Percentiles rank a stretch among this genome's conserved stretches.
These are phyloP conservation scores for Bibio marci DNA, from an alignment of 2,888 invertebrate genomes.

Conservation along the genomic window DNA sequence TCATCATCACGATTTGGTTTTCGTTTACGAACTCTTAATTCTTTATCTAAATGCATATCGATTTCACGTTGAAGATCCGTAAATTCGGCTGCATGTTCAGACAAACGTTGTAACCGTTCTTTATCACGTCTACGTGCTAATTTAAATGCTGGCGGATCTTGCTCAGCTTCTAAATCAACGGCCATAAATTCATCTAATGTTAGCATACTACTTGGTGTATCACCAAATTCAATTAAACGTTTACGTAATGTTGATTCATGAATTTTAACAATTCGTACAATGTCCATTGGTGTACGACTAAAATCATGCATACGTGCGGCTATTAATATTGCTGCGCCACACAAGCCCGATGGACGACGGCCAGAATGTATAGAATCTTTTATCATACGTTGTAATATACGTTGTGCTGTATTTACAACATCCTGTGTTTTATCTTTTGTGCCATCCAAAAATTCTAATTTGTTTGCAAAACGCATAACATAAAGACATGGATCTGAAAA, in stretches of 20 bases:
- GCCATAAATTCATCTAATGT: slow-evolving; percentile 95
- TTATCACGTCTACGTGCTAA: slow-evolving; percentile 78
- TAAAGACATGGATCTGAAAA: slow-evolving; percentile 85
- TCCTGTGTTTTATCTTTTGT: slow-evolving; percentile 86
- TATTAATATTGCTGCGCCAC: slow-evolving; percentile 92
- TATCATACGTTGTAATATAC: slow-evolving; percentile 94
- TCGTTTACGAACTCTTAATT: slow-evolving; percentile 25
- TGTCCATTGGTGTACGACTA: slow-evolving; percentile 66
- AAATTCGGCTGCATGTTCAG: slow-evolving; percentile 45
- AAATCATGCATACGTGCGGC: slow-evolving; percentile 88
- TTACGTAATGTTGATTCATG: slow-evolving; percentile 87
- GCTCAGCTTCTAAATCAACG: slow-evolving; percentile 89
- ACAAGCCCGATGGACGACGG: slow-evolving; percentile 87
- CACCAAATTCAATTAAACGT: slow-evolving; percentile 84
- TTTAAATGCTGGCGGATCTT: slow-evolving; percentile 87
- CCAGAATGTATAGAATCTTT: slow-evolving; percentile 95
- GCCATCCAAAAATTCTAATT: slow-evolving; percentile 80
- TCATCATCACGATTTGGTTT: background rate
- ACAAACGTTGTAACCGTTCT: slow-evolving; percentile 54
- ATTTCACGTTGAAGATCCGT: slow-evolving; percentile 73
- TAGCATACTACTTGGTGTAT: slow-evolving; percentile 86
- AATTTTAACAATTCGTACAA: slow-evolving; percentile 88
- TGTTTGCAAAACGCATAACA: slow-evolving; percentile 85
- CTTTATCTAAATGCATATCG: slow-evolving; percentile 59
- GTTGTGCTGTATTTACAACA: slow-evolving; percentile 84